Base-by-base conservation (phyloP, 2,888 invertebrate genomes). In the Ametastegia equiseti region DNA sequence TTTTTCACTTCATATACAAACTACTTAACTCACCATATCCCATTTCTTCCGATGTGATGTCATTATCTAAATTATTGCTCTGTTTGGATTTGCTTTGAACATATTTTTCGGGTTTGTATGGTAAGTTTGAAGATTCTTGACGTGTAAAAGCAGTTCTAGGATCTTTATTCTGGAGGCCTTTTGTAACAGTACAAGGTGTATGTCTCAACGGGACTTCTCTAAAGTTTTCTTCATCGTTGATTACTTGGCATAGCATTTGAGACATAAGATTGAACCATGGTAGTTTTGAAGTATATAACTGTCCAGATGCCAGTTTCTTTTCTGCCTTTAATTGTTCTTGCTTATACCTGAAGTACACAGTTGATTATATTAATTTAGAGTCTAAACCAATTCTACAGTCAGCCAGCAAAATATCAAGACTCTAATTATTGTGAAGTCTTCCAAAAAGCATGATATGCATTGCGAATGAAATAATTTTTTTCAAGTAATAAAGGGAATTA, bases 181-280 rank as follows among this genome's bases (percentile, higher is more conserved):
- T 73, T 47, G 36, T 19, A 9, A 33, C 5, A 11, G 4, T 54
- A 23, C 54, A 75, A n/a, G 54, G 75, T 19, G 11, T 4, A 36
- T 36, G 33, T 23, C 13, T 36, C 1, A 75, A 33, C 5, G 75
- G 75, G n/a, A 19, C 30, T n/a, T 75, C 27, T 13, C 50, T 75
- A 23, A 75, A 75, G 23, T 50, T 73, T n/a, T 60, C 79, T 30
- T 86, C 84, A 3, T 86, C 85, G 1, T 45, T 57, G 30, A 88
- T 86, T 39, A 84, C 86, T 71, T 86, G 85, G 15, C 75, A 71
- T 36, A 88, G 75, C 88, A 88, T 88, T 33, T 83, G 83, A 54
- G 85, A 82, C 19, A 88, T 81, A 73, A 88, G 80, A 30, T 84
- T 73, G 57, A 87, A 87, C 87, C 88, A 88, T 47, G 82, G 69